phyloP scores from a whole-genome alignment of 1,140 invertebrate species.

The Contarinia nasturtii region DNA sequence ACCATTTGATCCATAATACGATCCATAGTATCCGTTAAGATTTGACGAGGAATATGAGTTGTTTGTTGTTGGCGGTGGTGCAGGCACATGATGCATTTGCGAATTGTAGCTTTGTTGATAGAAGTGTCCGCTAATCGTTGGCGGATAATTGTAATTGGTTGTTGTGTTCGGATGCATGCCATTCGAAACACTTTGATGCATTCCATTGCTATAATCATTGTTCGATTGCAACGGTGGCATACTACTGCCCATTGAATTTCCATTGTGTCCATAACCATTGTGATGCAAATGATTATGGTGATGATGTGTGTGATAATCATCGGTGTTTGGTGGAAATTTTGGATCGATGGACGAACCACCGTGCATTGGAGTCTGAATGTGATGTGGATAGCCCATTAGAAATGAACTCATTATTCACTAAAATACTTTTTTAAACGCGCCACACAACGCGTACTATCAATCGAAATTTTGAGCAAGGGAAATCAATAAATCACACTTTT shows the following conservation, averaged over 20 bases:
- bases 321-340: constrained; percentile 22
- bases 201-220: constrained; percentile 3
- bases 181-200: constrained; percentile 20
- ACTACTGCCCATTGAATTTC: no score
- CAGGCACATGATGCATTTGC: constrained; percentile 2
- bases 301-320: constrained; percentile 23
- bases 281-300: no score
- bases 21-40: constrained; percentile 21
- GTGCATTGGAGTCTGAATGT: constrained; percentile 24
- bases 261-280: constrained; percentile 18
- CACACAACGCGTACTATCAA: background rate
- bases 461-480: background rate
- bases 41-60: constrained; percentile 6
- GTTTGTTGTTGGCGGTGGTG: background rate
- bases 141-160: constrained; percentile 5
- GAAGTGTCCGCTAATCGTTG: constrained; percentile 3
- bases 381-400: constrained; percentile 26
- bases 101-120: constrained; percentile 9
- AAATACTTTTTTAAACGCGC: background rate
- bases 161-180: constrained; percentile 2
- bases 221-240: constrained; percentile 8
- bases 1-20: constrained; percentile 14
- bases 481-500: background rate
- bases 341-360: constrained; percentile 18
- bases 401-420: constrained; percentile 20